Evolutionary conservation across 2,888 invertebrate genomes (phyloP).

Genomic region (Nematopogon swammerdamellus): DNA sequence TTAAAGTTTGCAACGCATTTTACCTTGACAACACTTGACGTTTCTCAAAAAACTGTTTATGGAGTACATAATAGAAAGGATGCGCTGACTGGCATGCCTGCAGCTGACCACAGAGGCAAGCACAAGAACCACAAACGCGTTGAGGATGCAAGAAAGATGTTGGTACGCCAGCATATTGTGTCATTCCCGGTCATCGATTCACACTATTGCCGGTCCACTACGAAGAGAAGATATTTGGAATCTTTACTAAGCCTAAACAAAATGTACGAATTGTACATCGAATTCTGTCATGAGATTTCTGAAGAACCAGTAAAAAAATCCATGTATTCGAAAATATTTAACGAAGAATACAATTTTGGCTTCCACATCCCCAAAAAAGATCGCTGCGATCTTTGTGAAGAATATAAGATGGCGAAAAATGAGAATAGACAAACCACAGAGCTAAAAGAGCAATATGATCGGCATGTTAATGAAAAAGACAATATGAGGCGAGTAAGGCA

Average conservation of each 20-base stretch:
- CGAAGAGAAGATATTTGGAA: conserved; percentile 7
- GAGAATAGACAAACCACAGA: conserved; percentile 1
- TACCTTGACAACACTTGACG: conserved; percentile 6
- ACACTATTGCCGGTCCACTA: conserved; percentile 7
- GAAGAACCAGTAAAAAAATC: conserved; percentile 5
- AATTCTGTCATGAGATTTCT: conserved; percentile 3
- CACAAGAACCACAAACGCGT: conserved; percentile 3
- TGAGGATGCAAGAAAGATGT: background rate
- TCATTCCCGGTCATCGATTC: conserved; percentile 9
- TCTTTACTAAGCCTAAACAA: conserved; percentile 7
- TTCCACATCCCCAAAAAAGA: conserved; percentile 9
- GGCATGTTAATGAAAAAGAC: conserved; percentile 3
- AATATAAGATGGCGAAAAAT: conserved; percentile 2
- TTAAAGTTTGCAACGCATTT: conserved; percentile 8
- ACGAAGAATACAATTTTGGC: conserved; percentile 6
- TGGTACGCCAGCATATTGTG: conserved; percentile 7
- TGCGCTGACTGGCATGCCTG: background rate
- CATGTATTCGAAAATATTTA: conserved; percentile 8
- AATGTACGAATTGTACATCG: conserved; percentile 8
- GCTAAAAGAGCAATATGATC: conserved; percentile 4
- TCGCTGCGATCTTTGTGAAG: conserved; percentile 7
- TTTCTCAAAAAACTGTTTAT: conserved; percentile 8
- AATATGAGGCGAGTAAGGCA: conserved; percentile 1
- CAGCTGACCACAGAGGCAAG: background rate
- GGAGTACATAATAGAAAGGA: conserved; percentile 5